phyloP scores from a whole-genome alignment of 2,113 vertebrate species.

The Alces alces region DNA sequence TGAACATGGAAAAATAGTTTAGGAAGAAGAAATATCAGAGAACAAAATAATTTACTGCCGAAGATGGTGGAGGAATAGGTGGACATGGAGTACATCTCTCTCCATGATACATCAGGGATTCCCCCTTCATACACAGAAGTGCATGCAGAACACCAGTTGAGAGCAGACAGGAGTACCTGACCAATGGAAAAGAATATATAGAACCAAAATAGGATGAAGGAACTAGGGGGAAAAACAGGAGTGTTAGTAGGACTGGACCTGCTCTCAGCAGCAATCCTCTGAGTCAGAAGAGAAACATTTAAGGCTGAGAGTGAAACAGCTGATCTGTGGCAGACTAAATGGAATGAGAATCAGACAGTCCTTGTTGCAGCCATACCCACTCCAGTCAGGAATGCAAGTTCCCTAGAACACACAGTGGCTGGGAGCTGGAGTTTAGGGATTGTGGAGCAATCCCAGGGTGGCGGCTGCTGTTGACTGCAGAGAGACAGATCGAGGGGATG shows the following conservation, averaged over 20 bases:
- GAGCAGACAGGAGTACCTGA: not conserved
- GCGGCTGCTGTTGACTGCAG: not conserved
- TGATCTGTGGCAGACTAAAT: not conserved
- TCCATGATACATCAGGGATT: not conserved
- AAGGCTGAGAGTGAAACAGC: not conserved
- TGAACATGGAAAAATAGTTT: not conserved
- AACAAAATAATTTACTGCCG: not conserved
- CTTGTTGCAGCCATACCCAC: not conserved
- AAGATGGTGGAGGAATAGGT: not conserved
- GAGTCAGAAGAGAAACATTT: not conserved
- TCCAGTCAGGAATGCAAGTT: not conserved
- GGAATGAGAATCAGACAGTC: not conserved
- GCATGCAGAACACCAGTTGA: not conserved
- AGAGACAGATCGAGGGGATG: not conserved
- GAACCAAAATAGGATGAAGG: not conserved
- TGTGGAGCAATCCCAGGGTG: not conserved
- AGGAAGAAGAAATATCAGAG: not conserved
- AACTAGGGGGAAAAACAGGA: not conserved
- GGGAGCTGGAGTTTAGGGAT: not conserved
- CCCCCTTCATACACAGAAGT: not conserved
- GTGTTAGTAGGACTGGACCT: not conserved
- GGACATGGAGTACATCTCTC: not conserved
- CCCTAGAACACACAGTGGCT: fast-evolving
- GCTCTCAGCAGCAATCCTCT: not conserved
- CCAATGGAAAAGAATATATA: not conserved